phyloP scores from a whole-genome alignment of 2,888 invertebrate genomes.

The Drosophila antonietae region DNA sequence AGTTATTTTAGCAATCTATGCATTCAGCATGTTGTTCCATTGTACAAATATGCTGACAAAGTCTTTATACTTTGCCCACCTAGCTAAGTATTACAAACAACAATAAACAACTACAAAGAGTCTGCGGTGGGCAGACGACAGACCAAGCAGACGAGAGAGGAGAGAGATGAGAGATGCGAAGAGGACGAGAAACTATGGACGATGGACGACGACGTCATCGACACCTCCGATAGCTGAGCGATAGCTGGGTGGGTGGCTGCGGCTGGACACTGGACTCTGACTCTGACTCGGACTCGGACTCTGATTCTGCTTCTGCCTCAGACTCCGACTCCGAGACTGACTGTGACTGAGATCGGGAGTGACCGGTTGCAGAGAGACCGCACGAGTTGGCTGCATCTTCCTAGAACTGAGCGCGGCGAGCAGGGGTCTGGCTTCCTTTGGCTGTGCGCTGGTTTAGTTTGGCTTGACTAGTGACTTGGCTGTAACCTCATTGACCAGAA shows the following conservation, averaged over 20 bases:
- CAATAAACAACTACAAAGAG: constrained; percentile 19
- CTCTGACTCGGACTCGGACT: constrained; percentile 3
- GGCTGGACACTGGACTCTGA: constrained; percentile 31
- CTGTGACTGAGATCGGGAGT: constrained; percentile 25
- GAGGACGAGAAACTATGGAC: constrained; percentile 20
- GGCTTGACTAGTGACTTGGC: constrained; percentile 78
- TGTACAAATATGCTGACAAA: constrained; percentile 26
- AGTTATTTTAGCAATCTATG: constrained; percentile 2
- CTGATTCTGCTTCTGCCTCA: background rate
- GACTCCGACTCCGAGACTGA: background rate
- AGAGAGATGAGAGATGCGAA: background rate
- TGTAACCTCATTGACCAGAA: constrained; percentile 82
- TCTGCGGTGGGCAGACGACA: constrained; percentile 16
- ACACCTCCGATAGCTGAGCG: constrained; percentile 79
- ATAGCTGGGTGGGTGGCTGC: constrained; percentile 73
- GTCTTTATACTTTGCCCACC: constrained; percentile 38
- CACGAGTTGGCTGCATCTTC: constrained; percentile 56
- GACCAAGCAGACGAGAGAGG: constrained; percentile 5
- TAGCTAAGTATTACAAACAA: constrained; percentile 51
- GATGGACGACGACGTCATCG: constrained; percentile 70
- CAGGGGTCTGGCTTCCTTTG: background rate
- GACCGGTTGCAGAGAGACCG: constrained; percentile 59
- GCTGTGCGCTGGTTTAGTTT: constrained; percentile 51
- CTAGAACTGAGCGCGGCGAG: constrained; percentile 31
- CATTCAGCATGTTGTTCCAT: background rate